Percentiles rank a stretch among this genome's conserved stretches.
Evolutionary conservation across 2,888 invertebrate genomes (phyloP).

Genomic region (Lasiommata megera): DNA sequence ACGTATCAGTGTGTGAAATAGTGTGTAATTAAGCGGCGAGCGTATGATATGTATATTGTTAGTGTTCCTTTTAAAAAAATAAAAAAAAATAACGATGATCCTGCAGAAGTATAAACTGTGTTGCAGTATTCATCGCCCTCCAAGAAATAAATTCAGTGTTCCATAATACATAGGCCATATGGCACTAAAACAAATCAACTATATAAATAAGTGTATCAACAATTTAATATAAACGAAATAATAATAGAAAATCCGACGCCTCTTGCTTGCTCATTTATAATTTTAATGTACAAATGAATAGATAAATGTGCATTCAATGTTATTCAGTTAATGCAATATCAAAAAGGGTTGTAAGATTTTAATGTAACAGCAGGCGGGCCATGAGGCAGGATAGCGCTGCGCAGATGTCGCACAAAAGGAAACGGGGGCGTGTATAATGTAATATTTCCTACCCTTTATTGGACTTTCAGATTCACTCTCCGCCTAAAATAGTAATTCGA

Average conservation of each 20-base stretch:
- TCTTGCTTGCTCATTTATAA: background rate
- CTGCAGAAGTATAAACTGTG: too few species aligned
- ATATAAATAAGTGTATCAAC: too few species aligned
- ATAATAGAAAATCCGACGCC: background rate
- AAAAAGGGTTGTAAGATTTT: conserved; percentile 59
- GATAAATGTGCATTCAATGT: conserved; percentile 16
- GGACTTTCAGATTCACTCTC: conserved; percentile 26
- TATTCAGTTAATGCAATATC: conserved; percentile 17
- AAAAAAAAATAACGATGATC: too few species aligned
- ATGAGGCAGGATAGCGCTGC: conserved; percentile 37
- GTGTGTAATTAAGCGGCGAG: too few species aligned
- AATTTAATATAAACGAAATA: background rate
- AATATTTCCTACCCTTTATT: conserved; percentile 33
- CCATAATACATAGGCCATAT: too few species aligned
- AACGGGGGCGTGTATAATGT: conserved; percentile 33
- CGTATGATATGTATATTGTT: too few species aligned
- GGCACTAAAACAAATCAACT: too few species aligned
- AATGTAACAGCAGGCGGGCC: conserved; percentile 52
- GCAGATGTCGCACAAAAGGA: conserved; percentile 61
- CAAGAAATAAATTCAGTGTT: too few species aligned
- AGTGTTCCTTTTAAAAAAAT: too few species aligned
- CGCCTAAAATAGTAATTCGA: conserved; percentile 23
- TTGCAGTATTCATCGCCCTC: too few species aligned
- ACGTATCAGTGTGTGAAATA: too few species aligned
- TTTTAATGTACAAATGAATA: background rate